Evolutionary conservation across 2,113 vertebrate species (phyloP).

Genomic region (Rhadina sibilatrix): DNA sequence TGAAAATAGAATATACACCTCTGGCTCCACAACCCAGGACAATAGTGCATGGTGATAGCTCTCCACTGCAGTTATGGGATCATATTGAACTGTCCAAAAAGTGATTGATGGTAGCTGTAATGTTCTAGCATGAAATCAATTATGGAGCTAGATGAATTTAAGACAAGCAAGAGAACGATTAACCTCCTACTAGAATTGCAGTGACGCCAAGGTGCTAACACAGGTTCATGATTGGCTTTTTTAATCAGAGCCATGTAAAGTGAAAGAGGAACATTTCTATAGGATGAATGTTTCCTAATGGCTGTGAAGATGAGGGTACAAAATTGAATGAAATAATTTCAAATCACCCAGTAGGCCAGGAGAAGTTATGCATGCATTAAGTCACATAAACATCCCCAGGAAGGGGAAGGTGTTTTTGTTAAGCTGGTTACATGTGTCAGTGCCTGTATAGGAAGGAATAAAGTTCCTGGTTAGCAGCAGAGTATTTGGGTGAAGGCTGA

Average conservation of each 20-base stretch:
- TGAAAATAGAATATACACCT: too few species aligned
- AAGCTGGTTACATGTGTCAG: background rate
- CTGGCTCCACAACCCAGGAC: too few species aligned
- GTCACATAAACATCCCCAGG: background rate
- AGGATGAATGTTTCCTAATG: background rate
- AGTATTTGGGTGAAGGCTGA: background rate
- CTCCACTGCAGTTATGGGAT: background rate
- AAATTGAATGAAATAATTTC: background rate
- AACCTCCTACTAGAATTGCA: background rate
- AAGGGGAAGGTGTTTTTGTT: background rate
- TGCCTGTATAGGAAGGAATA: background rate
- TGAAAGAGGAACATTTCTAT: background rate
- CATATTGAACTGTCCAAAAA: background rate
- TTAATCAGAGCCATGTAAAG: background rate
- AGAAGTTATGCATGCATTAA: background rate
- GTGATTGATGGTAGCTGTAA: background rate
- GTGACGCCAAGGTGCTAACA: accelerated
- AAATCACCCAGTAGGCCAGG: background rate
- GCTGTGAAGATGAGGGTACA: background rate
- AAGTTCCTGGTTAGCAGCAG: background rate
- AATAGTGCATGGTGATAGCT: background rate
- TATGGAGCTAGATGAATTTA: background rate
- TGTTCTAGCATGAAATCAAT: background rate
- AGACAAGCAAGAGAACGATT: background rate
- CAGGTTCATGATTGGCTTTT: background rate